Percentiles rank a stretch among this genome's conserved stretches.
Evolutionary conservation across 2,797 vertebrate species (phyloP).

Genomic region (Enoplosus armatus): DNA sequence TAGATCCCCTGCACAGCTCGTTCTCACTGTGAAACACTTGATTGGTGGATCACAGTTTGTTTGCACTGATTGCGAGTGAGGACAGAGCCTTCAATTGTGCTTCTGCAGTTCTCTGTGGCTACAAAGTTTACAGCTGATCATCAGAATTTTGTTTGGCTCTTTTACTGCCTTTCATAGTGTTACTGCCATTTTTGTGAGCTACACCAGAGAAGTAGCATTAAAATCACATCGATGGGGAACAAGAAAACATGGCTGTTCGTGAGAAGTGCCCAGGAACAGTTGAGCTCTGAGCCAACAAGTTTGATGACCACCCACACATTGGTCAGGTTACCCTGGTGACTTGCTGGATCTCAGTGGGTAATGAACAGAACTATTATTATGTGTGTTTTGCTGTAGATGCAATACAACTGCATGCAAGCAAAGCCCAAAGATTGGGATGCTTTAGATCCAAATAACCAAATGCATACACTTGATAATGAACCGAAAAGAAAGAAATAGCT

Average conservation of each 20-base stretch:
- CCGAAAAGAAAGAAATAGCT: not conserved
- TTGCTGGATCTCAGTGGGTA: not conserved
- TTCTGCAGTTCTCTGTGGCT: not conserved
- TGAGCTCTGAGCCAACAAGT: constrained; percentile 11
- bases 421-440: not conserved
- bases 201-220: not conserved
- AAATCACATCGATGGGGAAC: not conserved
- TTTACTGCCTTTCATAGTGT: not conserved
- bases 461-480: not conserved
- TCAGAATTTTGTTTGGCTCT: not conserved
- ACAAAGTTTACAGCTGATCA: not conserved
- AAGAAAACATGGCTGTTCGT: not conserved
- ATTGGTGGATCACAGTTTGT: constrained; percentile 23
- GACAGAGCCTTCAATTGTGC: not conserved
- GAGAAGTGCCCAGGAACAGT: constrained; percentile 6
- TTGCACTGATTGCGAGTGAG: constrained; percentile 3
- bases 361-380: constrained; percentile 7
- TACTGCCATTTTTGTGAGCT: not conserved
- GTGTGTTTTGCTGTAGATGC: not conserved
- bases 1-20: not conserved
- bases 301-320: constrained; percentile 25
- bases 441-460: not conserved
- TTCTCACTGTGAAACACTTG: not conserved
- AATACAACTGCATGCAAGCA: not conserved
- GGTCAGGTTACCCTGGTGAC: constrained; percentile 32